Percentiles rank a stretch among this genome's conserved stretches.
Evolutionary conservation across 1,140 invertebrate genomes (phyloP).

Genomic region (Formica exsecta): DNA sequence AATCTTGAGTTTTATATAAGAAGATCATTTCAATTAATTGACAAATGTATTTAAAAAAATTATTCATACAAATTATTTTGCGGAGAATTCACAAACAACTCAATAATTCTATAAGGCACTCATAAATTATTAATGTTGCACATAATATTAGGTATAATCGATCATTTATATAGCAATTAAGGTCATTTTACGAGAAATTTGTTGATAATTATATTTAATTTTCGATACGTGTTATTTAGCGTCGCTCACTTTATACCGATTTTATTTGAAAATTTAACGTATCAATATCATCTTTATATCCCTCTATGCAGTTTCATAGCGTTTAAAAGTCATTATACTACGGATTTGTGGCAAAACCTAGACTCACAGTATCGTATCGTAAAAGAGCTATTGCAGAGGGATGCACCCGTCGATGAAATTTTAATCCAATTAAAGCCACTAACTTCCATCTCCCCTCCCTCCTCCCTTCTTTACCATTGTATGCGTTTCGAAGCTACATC

Average conservation of each 20-base stretch:
- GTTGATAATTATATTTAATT: conserved; percentile 26
- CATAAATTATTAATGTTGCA: too few relatives aligned
- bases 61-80: neutral
- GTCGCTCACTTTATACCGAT: neutral
- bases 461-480: neutral
- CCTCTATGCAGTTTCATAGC: conserved; percentile 15
- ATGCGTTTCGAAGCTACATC: conserved; percentile 62
- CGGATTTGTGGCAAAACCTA: conserved; percentile 50
- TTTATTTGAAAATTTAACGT: neutral
- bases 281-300: conserved; percentile 21
- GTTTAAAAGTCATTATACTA: conserved; percentile 58
- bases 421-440: conserved; percentile 71
- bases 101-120: neutral
- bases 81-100: neutral
- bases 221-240: conserved; percentile 7
- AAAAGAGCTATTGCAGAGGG: conserved; percentile 34
- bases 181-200: conserved; percentile 18
- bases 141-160: too few relatives aligned
- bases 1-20: neutral
- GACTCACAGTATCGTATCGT: neutral
- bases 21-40: conserved; percentile 18
- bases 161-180: conserved; percentile 18
- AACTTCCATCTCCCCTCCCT: neutral
- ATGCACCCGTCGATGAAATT: conserved; percentile 66
- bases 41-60: conserved; percentile 4